A percentile compares a stretch with the other conserved stretches of the same genome.
phyloP scores from a whole-genome alignment of 2,797 vertebrate genomes.

The Acrossocheilus wenchowensis region DNA sequence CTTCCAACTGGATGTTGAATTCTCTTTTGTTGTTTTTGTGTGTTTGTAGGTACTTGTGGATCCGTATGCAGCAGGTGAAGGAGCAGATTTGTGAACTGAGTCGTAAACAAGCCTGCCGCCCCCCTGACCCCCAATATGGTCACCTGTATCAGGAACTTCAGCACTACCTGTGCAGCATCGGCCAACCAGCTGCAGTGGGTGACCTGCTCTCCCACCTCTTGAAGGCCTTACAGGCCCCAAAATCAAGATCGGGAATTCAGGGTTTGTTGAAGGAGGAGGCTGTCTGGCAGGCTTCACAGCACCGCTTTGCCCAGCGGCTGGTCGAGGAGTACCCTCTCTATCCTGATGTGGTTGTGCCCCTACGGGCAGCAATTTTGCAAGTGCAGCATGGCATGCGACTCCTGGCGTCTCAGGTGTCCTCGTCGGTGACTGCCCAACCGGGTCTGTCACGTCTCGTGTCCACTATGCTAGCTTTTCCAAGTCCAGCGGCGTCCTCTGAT shows the following conservation, averaged over 20 bases:
- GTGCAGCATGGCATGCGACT: constrained; percentile 92
- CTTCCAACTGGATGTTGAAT: background rate
- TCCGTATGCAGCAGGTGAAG: constrained; percentile 88
- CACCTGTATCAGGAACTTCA: constrained; percentile 89
- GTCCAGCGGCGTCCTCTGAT: constrained; percentile 78
- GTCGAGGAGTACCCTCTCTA: constrained; percentile 86
- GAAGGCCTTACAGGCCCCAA: constrained; percentile 76
- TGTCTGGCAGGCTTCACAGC: constrained; percentile 93
- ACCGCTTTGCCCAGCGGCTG: constrained; percentile 86
- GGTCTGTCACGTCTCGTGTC: constrained; percentile 77
- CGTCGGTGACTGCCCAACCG: constrained; percentile 66
- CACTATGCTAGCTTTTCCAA: constrained; percentile 86
- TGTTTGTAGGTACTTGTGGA: constrained; percentile 81
- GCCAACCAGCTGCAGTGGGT: constrained; percentile 81
- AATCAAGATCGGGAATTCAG: constrained; percentile 77
- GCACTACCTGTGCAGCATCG: constrained; percentile 90
- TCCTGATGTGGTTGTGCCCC: constrained; percentile 84
- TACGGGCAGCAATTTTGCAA: constrained; percentile 88
- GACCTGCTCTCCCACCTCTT: constrained; percentile 86
- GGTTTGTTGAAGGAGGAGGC: constrained; percentile 89
- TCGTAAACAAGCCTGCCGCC: constrained; percentile 92
- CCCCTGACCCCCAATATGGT: constrained; percentile 81
- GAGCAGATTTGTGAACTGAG: constrained; percentile 83
- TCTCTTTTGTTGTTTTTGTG: background rate
- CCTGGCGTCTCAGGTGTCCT: constrained; percentile 83